Percentiles rank a stretch among this genome's conserved stretches.
Evolutionary conservation across 2,888 invertebrate genomes (phyloP).

Genomic region (Trachelus troglodyta): DNA sequence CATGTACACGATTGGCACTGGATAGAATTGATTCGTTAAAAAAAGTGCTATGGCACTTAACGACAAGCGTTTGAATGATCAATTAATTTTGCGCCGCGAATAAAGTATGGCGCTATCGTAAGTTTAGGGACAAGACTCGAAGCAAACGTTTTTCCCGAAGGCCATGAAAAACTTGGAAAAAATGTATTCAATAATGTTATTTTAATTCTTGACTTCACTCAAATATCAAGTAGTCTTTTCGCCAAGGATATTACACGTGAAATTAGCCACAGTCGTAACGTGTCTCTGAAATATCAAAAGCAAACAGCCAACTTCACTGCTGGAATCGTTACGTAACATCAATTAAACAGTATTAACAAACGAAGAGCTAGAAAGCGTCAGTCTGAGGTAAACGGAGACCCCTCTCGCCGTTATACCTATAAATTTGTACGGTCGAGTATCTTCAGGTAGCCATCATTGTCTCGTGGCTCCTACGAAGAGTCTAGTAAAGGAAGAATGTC

Average conservation of each 20-base stretch:
- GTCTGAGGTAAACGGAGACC: neutral
- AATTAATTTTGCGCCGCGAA: conserved; percentile 12
- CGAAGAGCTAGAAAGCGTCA: neutral
- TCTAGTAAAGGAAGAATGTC: neutral
- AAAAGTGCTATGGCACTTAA: neutral
- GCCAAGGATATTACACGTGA: neutral
- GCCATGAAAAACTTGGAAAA: neutral
- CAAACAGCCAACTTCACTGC: neutral
- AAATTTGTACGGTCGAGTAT: neutral
- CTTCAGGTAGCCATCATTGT: neutral
- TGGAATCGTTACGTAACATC: neutral
- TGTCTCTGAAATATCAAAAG: neutral
- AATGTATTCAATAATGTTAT: too few species aligned
- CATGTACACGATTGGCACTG: neutral
- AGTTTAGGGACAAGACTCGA: conserved; percentile 32
- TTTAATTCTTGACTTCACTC: neutral
- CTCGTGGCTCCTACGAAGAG: neutral
- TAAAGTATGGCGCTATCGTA: conserved; percentile 40
- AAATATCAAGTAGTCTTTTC: neutral
- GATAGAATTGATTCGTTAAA: neutral
- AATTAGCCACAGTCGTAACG: neutral
- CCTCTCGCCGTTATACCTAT: neutral
- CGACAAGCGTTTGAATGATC: neutral
- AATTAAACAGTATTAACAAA: neutral
- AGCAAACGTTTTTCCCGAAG: neutral